Conservation (phyloP, 2,797 vertebrate genomes). For the Paratrypauchen microcephalus region DNA sequence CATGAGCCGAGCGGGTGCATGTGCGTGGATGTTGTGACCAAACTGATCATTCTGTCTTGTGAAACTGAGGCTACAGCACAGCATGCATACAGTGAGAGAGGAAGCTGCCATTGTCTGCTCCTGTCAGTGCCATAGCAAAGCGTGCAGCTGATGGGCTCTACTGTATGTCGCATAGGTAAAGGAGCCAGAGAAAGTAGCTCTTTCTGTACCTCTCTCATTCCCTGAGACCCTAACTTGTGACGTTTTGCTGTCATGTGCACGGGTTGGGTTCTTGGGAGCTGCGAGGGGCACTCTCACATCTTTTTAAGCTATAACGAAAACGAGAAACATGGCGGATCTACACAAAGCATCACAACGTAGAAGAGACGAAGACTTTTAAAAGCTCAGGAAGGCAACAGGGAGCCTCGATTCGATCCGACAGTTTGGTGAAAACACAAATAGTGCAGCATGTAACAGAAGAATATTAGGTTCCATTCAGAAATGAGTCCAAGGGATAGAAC, state of each 20-base stretch:
- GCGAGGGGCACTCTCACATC: conserved; percentile 93
- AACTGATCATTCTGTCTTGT: conserved; percentile 26
- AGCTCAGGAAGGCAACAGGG: conserved; percentile 19
- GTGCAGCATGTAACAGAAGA: conserved; percentile 36
- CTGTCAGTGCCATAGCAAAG: conserved; percentile 34
- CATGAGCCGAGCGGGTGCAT: conserved; percentile 2
- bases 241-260: conserved; percentile 98
- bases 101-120: conserved; percentile 61
- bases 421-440: conserved; percentile 29
- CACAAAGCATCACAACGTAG: conserved; percentile 34
- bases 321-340: conserved; percentile 47
- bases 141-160: conserved; percentile 41
- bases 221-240: conserved; percentile 99
- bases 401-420: conserved; percentile 36
- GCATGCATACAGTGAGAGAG: conserved; percentile 52
- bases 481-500: conserved; percentile 46
- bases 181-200: conserved; percentile 33
- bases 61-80: conserved; percentile 34
- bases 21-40: not conserved
- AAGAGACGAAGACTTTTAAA: conserved; percentile 28
- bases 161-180: conserved; percentile 32
- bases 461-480: conserved; percentile 47
- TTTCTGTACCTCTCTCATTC: conserved; percentile 95
- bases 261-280: conserved; percentile 99
- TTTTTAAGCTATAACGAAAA: conserved; percentile 38